Evolutionary conservation across 2,797 vertebrate genomes (phyloP).

Genomic region (Parauchenoglanis punctatus): DNA sequence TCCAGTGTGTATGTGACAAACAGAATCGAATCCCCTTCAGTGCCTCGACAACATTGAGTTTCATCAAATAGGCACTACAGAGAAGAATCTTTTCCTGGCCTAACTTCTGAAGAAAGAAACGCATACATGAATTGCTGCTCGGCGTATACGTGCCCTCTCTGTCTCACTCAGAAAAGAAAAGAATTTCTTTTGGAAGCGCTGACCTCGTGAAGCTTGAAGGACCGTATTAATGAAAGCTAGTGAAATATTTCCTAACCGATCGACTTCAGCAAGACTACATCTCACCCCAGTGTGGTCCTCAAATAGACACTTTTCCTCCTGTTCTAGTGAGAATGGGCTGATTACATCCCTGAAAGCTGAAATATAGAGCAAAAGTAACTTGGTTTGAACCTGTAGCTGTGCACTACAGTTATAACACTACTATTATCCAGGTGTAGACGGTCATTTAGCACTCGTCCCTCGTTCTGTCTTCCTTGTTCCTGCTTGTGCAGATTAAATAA

Average conservation of each 20-base stretch:
- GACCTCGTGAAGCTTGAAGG: constrained; percentile 1
- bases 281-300: not conserved
- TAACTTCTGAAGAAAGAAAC: not conserved
- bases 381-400: not conserved
- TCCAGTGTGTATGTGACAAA: not conserved
- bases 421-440: constrained; percentile 9
- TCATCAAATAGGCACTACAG: not conserved
- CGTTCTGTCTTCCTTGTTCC: not conserved
- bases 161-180: not conserved
- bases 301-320: not conserved
- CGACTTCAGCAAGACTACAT: not conserved
- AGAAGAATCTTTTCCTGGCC: not conserved
- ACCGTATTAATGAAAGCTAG: not conserved
- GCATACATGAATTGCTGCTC: not conserved
- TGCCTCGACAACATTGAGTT: not conserved
- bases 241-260: not conserved
- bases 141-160: not conserved
- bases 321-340: not conserved
- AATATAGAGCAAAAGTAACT: not conserved
- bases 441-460: constrained; percentile 1
- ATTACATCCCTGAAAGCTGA: not conserved
- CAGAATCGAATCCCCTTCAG: not conserved
- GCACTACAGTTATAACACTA: not conserved
- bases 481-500: constrained; percentile 42
- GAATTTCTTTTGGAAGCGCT: not conserved